phyloP scores from a whole-genome alignment of 2,797 vertebrate genomes.

The Pseudomugil gertrudae region DNA sequence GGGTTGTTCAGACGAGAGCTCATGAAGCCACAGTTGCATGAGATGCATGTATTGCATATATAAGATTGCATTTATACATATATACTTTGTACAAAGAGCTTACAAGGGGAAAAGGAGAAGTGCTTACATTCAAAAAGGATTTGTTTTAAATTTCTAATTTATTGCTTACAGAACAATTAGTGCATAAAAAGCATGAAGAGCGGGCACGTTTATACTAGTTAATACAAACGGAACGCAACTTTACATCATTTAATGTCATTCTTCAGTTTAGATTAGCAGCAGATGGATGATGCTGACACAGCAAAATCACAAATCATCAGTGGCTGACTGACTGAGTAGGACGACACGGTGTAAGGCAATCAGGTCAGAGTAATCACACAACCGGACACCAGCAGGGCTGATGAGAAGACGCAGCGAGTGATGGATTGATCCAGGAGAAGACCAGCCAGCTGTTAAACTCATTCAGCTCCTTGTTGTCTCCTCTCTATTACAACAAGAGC shows the following conservation, averaged over 20 bases:
- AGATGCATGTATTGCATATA: no score
- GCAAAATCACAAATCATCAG: not conserved
- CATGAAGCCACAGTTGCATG: no score
- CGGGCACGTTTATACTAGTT: not conserved
- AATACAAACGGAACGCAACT: not conserved
- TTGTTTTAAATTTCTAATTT: no score
- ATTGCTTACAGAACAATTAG: no score
- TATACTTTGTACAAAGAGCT: no score
- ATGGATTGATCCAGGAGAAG: slow-evolving; percentile 27
- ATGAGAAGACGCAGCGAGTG: slow-evolving; percentile 43
- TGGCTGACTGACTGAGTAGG: slow-evolving; percentile 26
- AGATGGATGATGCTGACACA: slow-evolving; percentile 8
- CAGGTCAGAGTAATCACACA: slow-evolving; percentile 49
- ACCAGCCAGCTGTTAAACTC: slow-evolving; percentile 45
- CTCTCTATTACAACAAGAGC: slow-evolving; percentile 12
- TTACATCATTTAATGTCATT: not conserved
- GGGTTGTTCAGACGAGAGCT: no score
- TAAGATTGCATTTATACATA: no score
- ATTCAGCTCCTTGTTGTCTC: slow-evolving; percentile 16
- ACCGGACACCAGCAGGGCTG: slow-evolving; percentile 33
- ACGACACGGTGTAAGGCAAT: slow-evolving; percentile 28
- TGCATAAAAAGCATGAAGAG: not conserved
- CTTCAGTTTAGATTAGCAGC: not conserved
- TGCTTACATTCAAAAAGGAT: not conserved
- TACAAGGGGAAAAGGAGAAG: no score